Percentiles rank a stretch among this genome's conserved stretches.
Evolutionary conservation across 1,140 invertebrate species (phyloP).

Genomic region (Drosophila sp.): DNA sequence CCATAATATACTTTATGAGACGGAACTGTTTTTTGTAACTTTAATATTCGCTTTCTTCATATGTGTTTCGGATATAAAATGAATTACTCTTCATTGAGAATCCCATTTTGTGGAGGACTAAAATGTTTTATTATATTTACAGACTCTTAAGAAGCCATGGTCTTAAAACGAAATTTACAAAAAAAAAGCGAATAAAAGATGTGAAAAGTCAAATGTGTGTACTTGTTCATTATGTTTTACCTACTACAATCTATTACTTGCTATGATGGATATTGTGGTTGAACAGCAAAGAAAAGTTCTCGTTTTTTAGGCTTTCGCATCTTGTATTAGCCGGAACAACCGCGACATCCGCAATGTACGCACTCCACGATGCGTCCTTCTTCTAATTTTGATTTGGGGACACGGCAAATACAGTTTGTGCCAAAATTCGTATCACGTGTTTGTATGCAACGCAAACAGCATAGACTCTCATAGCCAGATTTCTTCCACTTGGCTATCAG

Average conservation of each 20-base stretch:
- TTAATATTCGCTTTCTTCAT: neutral
- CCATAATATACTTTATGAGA: too few species aligned
- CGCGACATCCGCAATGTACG: conserved; percentile 98
- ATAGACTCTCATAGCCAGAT: conserved; percentile 99
- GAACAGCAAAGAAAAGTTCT: neutral
- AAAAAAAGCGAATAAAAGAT: neutral
- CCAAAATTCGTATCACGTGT: conserved; percentile 99
- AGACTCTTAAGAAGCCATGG: neutral
- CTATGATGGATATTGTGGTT: conserved; percentile 1
- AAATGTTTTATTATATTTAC: neutral
- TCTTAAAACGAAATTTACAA: neutral
- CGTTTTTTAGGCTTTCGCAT: neutral
- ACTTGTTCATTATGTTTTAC: neutral
- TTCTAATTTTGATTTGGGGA: conserved; percentile 99
- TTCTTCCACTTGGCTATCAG: conserved; percentile 99
- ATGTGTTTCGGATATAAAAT: neutral
- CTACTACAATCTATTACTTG: conserved; percentile 2
- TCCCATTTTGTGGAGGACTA: neutral
- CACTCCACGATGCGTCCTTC: conserved; percentile 99
- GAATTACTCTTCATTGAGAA: neutral
- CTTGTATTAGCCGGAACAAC: conserved; percentile 91
- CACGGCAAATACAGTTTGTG: conserved; percentile 99
- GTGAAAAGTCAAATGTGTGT: neutral
- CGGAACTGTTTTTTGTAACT: neutral
- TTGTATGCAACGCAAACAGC: conserved; percentile 99